A percentile compares a stretch with the other conserved stretches of the same genome.
Conservation (phyloP, 2,113 vertebrate species). For the Cebus imitator region DNA sequence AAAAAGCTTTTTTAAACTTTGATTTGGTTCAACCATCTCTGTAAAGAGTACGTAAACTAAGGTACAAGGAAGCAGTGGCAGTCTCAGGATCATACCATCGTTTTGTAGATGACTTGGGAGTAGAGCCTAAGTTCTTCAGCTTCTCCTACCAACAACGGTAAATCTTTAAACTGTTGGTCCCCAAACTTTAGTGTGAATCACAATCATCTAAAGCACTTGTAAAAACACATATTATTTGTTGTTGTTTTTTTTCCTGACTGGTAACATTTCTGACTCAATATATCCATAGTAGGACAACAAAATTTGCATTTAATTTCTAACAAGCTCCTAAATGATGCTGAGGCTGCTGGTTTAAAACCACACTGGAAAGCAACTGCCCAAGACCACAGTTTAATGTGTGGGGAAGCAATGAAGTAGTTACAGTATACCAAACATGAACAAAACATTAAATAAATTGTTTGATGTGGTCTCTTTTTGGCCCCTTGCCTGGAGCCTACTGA, state of each 20-base stretch:
- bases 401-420: not conserved
- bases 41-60: not conserved
- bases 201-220: not conserved
- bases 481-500: not conserved
- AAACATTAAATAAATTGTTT: not conserved
- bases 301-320: not conserved
- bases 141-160: not conserved
- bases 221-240: not conserved
- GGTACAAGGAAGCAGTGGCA: no score
- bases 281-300: not conserved
- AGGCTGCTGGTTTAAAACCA: not conserved
- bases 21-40: not conserved
- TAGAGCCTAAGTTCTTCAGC: not conserved
- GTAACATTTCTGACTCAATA: not conserved
- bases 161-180: not conserved
- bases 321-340: not conserved
- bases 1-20: not conserved
- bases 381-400: not conserved
- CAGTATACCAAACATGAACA: not conserved
- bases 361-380: not conserved
- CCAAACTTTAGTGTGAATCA: not conserved
- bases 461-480: not conserved
- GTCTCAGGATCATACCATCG: not conserved
- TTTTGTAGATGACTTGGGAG: not conserved
- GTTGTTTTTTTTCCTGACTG: not conserved